phyloP scores from a whole-genome alignment of 2,888 invertebrate genomes.

The Brassicogethes aeneus region DNA sequence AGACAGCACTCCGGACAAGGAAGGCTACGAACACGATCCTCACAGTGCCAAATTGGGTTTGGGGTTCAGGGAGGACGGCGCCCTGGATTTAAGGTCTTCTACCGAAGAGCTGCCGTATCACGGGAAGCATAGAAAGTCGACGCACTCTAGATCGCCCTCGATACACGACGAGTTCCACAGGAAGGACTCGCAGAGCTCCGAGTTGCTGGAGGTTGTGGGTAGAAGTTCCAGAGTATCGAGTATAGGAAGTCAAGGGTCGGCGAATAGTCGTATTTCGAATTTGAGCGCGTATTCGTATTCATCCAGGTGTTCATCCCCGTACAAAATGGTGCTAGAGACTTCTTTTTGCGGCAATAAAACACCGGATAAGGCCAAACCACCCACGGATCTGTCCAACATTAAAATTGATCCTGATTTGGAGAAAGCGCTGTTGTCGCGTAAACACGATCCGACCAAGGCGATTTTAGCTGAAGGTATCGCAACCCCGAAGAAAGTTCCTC shows the following conservation, averaged over 20 bases:
- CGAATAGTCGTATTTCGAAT: slow-evolving; percentile 41
- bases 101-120: slow-evolving; percentile 73
- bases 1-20: slow-evolving; percentile 77
- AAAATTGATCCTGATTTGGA: slow-evolving; percentile 41
- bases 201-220: slow-evolving; percentile 67
- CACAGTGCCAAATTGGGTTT: slow-evolving; percentile 36
- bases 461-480: slow-evolving; percentile 55
- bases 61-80: slow-evolving; percentile 54
- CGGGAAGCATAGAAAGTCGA: slow-evolving; percentile 33
- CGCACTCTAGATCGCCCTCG: slow-evolving; percentile 29
- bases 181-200: slow-evolving; percentile 52
- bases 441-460: slow-evolving; percentile 56
- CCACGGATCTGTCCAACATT: background rate
- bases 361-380: slow-evolving; percentile 31
- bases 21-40: slow-evolving; percentile 46
- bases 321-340: slow-evolving; percentile 81
- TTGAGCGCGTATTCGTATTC: slow-evolving; percentile 47
- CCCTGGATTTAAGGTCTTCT: slow-evolving; percentile 76
- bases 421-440: slow-evolving; percentile 48
- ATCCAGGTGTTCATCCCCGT: slow-evolving; percentile 78
- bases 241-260: slow-evolving; percentile 65
- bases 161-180: slow-evolving; percentile 34
- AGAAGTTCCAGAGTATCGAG: slow-evolving; percentile 75
- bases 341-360: slow-evolving; percentile 85
- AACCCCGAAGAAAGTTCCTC: slow-evolving; percentile 22